A percentile compares a stretch with the other conserved stretches of the same genome.
These are phyloP conservation scores for Ceyx margarethae DNA, from an alignment of 2,113 vertebrate species.

Conservation along the genomic window DNA sequence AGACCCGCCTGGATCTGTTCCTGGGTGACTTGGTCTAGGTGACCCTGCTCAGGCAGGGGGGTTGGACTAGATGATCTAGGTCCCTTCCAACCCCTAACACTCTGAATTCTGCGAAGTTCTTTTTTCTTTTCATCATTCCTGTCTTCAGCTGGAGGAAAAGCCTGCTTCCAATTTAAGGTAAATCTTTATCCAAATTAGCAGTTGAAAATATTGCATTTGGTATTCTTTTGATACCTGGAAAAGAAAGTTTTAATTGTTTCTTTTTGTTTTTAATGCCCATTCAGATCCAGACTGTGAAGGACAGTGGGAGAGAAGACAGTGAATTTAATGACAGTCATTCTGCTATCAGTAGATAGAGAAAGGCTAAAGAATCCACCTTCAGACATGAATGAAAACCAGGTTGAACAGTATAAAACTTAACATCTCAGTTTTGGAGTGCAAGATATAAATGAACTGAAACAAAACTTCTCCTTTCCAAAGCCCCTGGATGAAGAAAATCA, in stretches of 20 bases:
- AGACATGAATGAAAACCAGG: conserved; percentile 64
- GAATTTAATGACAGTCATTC: conserved; percentile 81
- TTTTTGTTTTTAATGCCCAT: conserved; percentile 59
- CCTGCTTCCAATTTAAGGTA: conserved; percentile 77
- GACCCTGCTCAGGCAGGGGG: too few relatives aligned
- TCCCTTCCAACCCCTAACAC: too few relatives aligned
- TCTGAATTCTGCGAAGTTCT: background rate
- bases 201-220: background rate
- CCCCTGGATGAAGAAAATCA: background rate
- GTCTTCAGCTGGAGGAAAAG: conserved; percentile 70
- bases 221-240: background rate
- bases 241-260: conserved; percentile 27
- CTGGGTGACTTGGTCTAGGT: too few relatives aligned
- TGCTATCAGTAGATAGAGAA: conserved; percentile 61
- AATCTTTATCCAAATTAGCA: conserved; percentile 38
- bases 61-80: too few relatives aligned
- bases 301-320: conserved; percentile 79
- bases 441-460: background rate
- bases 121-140: conserved; percentile 60
- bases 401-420: conserved; percentile 55
- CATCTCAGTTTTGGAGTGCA: background rate
- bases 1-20: too few relatives aligned
- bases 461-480: background rate
- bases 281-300: conserved; percentile 77
- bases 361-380: conserved; percentile 66